phyloP scores from a whole-genome alignment of 2,113 vertebrate genomes.

The Urocynchramus pylzowi region DNA sequence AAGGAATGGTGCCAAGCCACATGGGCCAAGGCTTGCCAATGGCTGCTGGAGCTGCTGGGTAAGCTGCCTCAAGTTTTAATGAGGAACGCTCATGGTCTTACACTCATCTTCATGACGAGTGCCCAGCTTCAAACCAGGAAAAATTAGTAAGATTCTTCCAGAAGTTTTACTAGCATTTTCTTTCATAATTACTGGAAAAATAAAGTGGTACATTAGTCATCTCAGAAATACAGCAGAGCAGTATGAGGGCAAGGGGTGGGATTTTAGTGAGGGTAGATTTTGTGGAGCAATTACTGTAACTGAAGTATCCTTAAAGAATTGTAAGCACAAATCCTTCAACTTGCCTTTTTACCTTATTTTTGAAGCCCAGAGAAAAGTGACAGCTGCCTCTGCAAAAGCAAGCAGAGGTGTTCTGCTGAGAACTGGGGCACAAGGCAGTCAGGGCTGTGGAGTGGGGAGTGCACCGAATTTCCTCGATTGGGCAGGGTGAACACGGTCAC shows the following conservation, averaged over 20 bases:
- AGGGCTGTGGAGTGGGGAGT: not conserved
- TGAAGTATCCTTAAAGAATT: not conserved
- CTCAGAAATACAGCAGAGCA: not conserved
- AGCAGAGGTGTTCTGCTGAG: rapidly evolving
- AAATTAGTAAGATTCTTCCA: not conserved
- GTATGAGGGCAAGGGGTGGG: not conserved
- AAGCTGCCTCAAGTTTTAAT: not conserved
- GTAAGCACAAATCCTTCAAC: not conserved
- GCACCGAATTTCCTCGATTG: rapidly evolving
- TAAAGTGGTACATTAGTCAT: not conserved
- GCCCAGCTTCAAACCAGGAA: not conserved
- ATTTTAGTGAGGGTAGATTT: not conserved
- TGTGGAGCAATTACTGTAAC: not conserved
- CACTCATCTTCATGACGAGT: rapidly evolving
- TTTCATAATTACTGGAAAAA: not conserved
- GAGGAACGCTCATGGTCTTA: not conserved
- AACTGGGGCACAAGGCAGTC: not conserved
- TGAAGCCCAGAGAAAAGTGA: not conserved
- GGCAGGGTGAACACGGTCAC: rapidly evolving
- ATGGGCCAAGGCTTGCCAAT: not conserved
- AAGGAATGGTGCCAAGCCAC: not conserved
- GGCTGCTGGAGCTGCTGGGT: not conserved
- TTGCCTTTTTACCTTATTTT: not conserved
- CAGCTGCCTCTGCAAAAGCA: not conserved
- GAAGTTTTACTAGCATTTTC: not conserved